Evolutionary conservation across 2,113 vertebrate genomes (phyloP), one percentile per base, ranked within the genome.

Genomic region (Microtus pennsylvanicus): DNA sequence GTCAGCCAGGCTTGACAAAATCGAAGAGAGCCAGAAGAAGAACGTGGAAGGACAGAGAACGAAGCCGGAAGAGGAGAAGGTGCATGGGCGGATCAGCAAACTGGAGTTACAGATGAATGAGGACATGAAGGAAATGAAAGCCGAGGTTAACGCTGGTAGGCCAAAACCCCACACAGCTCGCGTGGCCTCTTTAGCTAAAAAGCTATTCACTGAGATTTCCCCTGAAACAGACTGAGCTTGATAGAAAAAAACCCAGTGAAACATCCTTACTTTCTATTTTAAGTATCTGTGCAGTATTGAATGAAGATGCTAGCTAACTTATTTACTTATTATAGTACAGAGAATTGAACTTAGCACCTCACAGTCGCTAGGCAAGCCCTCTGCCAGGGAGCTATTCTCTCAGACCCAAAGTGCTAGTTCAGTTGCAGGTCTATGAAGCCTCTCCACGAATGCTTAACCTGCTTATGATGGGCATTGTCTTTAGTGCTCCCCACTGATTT

Each of bases 61-160:
- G 13, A 98, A 98, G 72, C 97, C 98, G n/a, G 92, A 97, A 2
- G 99, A 99, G 94, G 98, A 99, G 65, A 98, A 97, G 95, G 95
- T 99, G 93, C 98, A 98, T 1, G 97, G 98, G 92, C 98, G 97
- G 28, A 98, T 99, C 96, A 97, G 91, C 97, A 98, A 98, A 95
- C 97, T 99, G 92, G 98, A 99, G 90, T 83, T 96, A 11, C 98
- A 98, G 89, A 98, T 99, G 96, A 98, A 94, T 2, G 98, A 98
- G 91, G 98, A 98, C 72, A 94, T 99, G 96, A 98, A 99, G 97
- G 98, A 98, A 72, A 98, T 99, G 97, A 99, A 98, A 93, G 98
- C 98, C 0, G 98, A 99, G 96, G 98, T 99, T 8, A 98, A 99
- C 0, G 98, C 98, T 5, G 99, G 99, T 99, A 98, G 95, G 98